Evolutionary conservation across 2,113 vertebrate species (phyloP), one percentile per base, ranked within the genome.

Genomic region (Halichoeres trimaculatus): DNA sequence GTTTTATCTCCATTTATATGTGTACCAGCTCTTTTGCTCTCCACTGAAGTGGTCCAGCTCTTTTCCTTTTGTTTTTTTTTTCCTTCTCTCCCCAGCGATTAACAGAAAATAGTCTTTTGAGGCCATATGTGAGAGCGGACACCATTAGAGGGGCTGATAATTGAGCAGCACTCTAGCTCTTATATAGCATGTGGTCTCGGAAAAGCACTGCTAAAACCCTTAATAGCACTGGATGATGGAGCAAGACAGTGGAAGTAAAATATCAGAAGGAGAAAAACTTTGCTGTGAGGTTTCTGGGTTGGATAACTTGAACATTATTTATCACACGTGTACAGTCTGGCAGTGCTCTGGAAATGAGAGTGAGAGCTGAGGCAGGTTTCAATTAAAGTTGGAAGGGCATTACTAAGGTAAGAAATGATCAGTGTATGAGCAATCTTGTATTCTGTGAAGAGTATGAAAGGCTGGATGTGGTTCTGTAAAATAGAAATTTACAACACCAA

Each of bases 131-230:
- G 73, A 85, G 73, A 82, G 66, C 17, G 79, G 65, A 84, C 78
- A 65, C 70, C 80, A 85, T 87, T 83, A 81, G 81, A 71, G 84
- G 64, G 63, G 55, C 13, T 78, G 78, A 78, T 87, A 87, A 88
- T 85, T 85, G 59, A 66, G 75, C 69, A 79, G 83, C 86, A 84
- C 86, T 89, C 76, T 36, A 58, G 74, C 75, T 79, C 73, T 84
- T 83, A 48, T 56, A 35, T 63, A 68, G 77, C 67, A 56, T 80
- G 83, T 67, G 58, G 69, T 82, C 81, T 78, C 80, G 65, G 60
- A 70, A 81, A 73, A 62, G 66, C 65, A 24, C 55, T 24, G 55
- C 48, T 67, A 61, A 76, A 80, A 81, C 62, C 61, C 64, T 68
- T 76, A 76, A 85, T 63, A 80, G 59, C 58, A 36, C 61, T 19